Conservation (phyloP, 2,888 invertebrate genomes). For the Rhorus exstirpatorius region DNA sequence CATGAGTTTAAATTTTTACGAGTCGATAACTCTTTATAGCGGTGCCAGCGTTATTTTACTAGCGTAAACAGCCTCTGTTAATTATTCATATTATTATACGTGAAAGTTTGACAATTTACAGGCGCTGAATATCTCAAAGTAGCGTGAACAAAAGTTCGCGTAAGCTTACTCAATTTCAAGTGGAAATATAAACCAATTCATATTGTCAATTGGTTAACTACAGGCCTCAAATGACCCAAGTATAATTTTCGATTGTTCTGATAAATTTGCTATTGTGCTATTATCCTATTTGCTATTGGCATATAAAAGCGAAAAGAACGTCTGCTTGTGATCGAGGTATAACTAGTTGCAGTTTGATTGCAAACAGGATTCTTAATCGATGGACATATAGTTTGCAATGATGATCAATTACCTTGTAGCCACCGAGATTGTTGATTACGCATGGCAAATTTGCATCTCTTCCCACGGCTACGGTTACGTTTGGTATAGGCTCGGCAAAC, state of each 20-base stretch:
- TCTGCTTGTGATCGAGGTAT: not conserved
- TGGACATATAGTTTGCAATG: not conserved
- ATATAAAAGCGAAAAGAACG: no score
- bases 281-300: no score
- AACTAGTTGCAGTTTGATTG: not conserved
- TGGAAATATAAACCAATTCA: constrained; percentile 57
- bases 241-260: no score
- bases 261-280: no score
- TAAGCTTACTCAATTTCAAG: constrained; percentile 42
- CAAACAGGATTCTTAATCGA: not conserved
- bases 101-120: no score
- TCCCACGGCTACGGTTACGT: constrained; percentile 96
- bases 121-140: no score
- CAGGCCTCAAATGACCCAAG: not conserved
- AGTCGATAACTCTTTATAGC: no score
- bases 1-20: no score
- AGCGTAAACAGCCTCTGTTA: no score
- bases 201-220: constrained; percentile 51
- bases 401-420: constrained; percentile 91
- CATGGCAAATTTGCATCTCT: constrained; percentile 96
- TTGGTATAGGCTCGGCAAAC: constrained; percentile 96
- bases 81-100: no score
- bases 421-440: constrained; percentile 95
- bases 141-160: no score
- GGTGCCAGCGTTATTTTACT: no score